A percentile compares a stretch with the other conserved stretches of the same genome.
Conservation (phyloP, 2,888 invertebrate species). For the Pheosia gnoma region DNA sequence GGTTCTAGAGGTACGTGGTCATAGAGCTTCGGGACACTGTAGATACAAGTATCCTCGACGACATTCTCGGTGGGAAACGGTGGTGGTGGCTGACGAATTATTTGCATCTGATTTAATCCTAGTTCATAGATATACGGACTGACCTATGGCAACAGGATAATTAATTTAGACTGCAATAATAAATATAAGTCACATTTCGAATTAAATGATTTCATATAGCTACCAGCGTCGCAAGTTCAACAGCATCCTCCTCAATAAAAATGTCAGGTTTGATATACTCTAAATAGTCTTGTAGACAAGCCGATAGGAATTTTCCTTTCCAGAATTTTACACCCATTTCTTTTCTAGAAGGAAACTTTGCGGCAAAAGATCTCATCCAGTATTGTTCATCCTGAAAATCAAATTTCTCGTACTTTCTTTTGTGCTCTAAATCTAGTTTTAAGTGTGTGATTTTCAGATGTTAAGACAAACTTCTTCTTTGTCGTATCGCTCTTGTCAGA, state of each 20-base stretch:
- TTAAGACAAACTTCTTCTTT: too few species aligned
- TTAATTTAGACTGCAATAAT: background rate
- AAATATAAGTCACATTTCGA: background rate
- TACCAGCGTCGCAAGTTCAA: slow-evolving; percentile 68
- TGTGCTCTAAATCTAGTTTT: too few species aligned
- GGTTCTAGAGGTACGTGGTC: slow-evolving; percentile 85
- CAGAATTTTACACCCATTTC: slow-evolving; percentile 82
- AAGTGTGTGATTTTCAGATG: too few species aligned
- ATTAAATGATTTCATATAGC: background rate
- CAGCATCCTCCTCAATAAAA: slow-evolving; percentile 70
- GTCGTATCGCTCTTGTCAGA: too few species aligned
- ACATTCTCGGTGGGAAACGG: slow-evolving; percentile 51
- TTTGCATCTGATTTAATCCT: slow-evolving; percentile 79
- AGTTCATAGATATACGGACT: slow-evolving; percentile 81
- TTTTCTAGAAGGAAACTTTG: slow-evolving; percentile 63
- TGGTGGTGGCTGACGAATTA: slow-evolving; percentile 78
- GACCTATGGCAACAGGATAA: slow-evolving; percentile 50
- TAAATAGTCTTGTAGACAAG: slow-evolving; percentile 73
- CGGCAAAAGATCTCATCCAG: slow-evolving; percentile 83
- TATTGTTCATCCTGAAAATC: slow-evolving; percentile 84
- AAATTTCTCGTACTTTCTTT: slow-evolving; percentile 24
- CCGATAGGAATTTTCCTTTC: slow-evolving; percentile 83
- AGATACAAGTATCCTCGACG: slow-evolving; percentile 67
- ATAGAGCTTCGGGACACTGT: slow-evolving; percentile 67
- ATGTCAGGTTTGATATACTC: slow-evolving; percentile 73